A percentile compares a stretch with the other conserved stretches of the same genome.
Conservation (phyloP, 2,888 invertebrate species). For the Ennomos fuscantarius region DNA sequence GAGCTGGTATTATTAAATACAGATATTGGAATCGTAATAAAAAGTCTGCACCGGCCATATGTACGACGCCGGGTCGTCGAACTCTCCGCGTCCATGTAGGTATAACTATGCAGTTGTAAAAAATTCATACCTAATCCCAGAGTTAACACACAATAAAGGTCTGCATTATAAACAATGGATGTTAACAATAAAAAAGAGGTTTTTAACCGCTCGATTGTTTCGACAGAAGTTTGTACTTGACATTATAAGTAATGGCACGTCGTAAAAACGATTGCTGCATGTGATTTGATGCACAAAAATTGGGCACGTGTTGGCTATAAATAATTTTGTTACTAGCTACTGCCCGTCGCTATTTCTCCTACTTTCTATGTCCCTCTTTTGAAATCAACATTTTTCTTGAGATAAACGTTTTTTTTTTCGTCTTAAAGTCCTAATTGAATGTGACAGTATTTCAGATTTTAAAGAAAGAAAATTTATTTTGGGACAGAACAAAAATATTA, state of each 20-base stretch:
- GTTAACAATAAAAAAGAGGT: constrained; percentile 55
- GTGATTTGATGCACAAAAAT: constrained; percentile 50
- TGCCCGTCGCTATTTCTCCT: no score
- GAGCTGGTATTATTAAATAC: constrained; percentile 28
- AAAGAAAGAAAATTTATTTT: no score
- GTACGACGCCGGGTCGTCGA: constrained; percentile 39
- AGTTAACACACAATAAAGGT: constrained; percentile 51
- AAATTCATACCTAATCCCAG: constrained; percentile 50
- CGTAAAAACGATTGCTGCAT: constrained; percentile 44
- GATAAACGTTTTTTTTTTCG: no score
- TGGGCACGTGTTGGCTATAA: constrained; percentile 32
- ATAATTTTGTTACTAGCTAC: constrained; percentile 9
- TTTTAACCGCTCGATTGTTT: constrained; percentile 59
- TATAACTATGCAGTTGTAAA: constrained; percentile 55
- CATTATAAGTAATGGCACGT: constrained; percentile 51
- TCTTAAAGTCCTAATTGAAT: no score
- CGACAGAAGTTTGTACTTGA: constrained; percentile 49
- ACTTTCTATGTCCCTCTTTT: no score
- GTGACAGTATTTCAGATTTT: no score
- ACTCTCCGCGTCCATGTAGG: constrained; percentile 22
- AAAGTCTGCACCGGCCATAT: constrained; percentile 38
- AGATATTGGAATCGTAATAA: constrained; percentile 39
- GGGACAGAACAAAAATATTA: no score
- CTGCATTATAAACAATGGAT: constrained; percentile 53
- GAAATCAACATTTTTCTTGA: no score